These are phyloP conservation scores for Cacoxenus indagator DNA, from an alignment of 2,888 invertebrate species.

Conservation along the genomic window DNA sequence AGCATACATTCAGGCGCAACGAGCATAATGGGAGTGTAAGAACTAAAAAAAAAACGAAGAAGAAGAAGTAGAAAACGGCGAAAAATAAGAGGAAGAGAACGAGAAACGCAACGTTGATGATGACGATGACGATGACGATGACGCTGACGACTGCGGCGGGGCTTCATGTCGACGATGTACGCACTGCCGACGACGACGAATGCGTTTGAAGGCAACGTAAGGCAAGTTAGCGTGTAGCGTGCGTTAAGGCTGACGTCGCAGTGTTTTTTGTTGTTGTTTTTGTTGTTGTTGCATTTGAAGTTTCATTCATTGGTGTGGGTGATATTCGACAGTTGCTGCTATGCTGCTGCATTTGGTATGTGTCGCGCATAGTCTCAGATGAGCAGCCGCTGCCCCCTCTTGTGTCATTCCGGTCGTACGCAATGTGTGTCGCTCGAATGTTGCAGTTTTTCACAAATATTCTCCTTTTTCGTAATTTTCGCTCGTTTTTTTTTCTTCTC, in stretches of 20 bases:
- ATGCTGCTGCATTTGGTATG: neutral
- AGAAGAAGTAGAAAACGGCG: neutral
- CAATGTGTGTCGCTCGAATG: slow-evolving; percentile 54
- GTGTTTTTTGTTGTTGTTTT: neutral
- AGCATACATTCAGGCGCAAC: slow-evolving; percentile 60
- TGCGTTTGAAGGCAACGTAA: slow-evolving; percentile 44
- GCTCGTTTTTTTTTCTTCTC: neutral
- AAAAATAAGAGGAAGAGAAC: neutral
- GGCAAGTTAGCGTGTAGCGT: neutral
- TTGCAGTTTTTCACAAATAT: slow-evolving; percentile 5
- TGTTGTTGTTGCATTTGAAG: neutral
- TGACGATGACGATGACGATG: neutral
- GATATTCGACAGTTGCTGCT: neutral
- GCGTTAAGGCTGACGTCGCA: neutral
- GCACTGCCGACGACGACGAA: slow-evolving; percentile 24
- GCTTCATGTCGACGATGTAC: slow-evolving; percentile 30
- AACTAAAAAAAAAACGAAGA: slow-evolving; percentile 5
- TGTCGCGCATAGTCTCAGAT: neutral
- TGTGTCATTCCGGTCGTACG: slow-evolving; percentile 41
- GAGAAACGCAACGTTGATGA: neutral
- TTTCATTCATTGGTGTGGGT: neutral
- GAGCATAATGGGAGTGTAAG: slow-evolving; percentile 46
- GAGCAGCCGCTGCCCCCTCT: neutral
- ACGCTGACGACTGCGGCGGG: slow-evolving; percentile 15
- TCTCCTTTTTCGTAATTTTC: neutral